Percentiles rank a stretch among this genome's conserved stretches.
Evolutionary conservation across 2,888 invertebrate species (phyloP).

Genomic region (Eupithecia abbreviata): DNA sequence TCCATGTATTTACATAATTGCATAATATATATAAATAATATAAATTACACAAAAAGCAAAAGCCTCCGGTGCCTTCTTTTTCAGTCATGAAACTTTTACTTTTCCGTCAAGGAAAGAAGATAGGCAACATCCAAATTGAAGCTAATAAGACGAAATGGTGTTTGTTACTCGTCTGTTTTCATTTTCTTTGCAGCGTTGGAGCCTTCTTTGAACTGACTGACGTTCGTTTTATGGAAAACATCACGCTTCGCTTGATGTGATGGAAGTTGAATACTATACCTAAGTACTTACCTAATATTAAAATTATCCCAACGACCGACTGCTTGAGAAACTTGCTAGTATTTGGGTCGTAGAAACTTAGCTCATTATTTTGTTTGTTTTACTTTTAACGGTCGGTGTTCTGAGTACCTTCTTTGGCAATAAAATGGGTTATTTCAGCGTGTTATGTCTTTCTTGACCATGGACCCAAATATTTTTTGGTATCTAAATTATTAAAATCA

Average conservation of each 20-base stretch:
- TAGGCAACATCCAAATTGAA: slow-evolving; percentile 52
- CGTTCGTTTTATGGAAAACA: slow-evolving; percentile 30
- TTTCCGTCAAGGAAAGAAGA: slow-evolving; percentile 41
- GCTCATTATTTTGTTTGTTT: neutral
- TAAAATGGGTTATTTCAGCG: slow-evolving; percentile 52
- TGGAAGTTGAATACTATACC: slow-evolving; percentile 13
- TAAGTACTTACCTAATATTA: neutral
- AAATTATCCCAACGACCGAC: slow-evolving; percentile 17
- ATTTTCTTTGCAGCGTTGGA: slow-evolving; percentile 38
- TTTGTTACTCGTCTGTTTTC: slow-evolving; percentile 49
- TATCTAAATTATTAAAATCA: neutral
- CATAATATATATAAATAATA: neutral
- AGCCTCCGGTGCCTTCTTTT: slow-evolving; percentile 6
- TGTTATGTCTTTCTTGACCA: slow-evolving; percentile 15
- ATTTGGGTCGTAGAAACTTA: slow-evolving; percentile 3
- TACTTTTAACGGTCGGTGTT: neutral
- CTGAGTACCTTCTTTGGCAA: slow-evolving; percentile 43
- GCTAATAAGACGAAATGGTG: slow-evolving; percentile 54
- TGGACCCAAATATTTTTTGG: slow-evolving; percentile 34
- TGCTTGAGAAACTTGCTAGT: neutral
- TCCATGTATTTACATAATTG: neutral
- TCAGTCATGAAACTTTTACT: slow-evolving; percentile 28
- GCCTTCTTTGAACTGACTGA: slow-evolving; percentile 32
- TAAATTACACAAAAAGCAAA: neutral
- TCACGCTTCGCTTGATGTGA: slow-evolving; percentile 18